Percentiles rank a stretch among this genome's conserved stretches.
phyloP scores from a whole-genome alignment of 2,113 vertebrate genomes.

The Holacanthus passer region DNA sequence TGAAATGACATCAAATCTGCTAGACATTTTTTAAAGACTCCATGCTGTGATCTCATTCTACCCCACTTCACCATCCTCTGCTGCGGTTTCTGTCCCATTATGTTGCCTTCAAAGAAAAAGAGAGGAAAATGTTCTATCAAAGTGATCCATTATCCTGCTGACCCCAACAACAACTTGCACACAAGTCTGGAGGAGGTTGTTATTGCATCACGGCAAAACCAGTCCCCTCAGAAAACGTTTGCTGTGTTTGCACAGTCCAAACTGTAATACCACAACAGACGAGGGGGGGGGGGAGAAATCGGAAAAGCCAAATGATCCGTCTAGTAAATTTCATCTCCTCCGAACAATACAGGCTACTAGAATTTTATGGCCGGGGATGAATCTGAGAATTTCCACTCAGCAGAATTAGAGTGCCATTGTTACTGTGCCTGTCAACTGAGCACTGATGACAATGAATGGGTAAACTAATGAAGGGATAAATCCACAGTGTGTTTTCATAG shows the following conservation, averaged over 20 bases:
- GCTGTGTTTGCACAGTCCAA: conserved; percentile 50
- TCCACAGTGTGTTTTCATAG: conserved; percentile 72
- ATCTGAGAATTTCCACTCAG: conserved; percentile 63
- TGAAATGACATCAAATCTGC: conserved; percentile 77
- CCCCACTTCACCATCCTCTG: conserved; percentile 58
- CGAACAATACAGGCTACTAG: conserved; percentile 43
- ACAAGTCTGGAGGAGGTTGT: conserved; percentile 50
- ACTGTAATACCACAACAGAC: conserved; percentile 57
- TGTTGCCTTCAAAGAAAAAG: conserved; percentile 47
- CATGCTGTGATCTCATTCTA: conserved; percentile 72
- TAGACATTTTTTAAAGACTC: conserved; percentile 68
- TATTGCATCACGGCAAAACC: conserved; percentile 62
- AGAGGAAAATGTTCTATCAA: conserved; percentile 28
- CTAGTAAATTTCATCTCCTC: conserved; percentile 63
- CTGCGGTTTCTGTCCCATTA: conserved; percentile 67
- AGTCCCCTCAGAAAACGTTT: conserved; percentile 52
- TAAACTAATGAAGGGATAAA: conserved; percentile 71
- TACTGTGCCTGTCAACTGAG: conserved; percentile 50
- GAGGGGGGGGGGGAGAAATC: neutral
- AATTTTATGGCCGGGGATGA: conserved; percentile 65
- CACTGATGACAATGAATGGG: conserved; percentile 65
- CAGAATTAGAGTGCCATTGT: conserved; percentile 69
- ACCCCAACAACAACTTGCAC: conserved; percentile 53
- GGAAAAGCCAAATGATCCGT: conserved; percentile 60
- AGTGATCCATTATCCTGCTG: conserved; percentile 54